Evolutionary conservation across 2,113 vertebrate genomes (phyloP).

Genomic region (Hydropotes inermis): DNA sequence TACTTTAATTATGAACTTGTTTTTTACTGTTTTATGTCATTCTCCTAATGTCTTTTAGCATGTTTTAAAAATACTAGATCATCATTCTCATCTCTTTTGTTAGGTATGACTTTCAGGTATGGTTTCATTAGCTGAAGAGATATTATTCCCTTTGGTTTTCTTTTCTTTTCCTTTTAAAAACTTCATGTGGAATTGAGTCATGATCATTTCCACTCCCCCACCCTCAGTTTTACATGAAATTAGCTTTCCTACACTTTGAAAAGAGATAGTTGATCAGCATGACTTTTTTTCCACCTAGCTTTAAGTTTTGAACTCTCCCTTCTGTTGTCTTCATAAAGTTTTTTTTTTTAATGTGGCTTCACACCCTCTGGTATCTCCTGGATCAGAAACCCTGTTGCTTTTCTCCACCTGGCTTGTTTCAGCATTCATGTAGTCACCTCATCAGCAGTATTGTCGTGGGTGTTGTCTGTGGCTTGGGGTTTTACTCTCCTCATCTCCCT

Average conservation of each 20-base stretch:
- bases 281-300: not conserved
- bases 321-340: not conserved
- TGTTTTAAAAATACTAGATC: not conserved
- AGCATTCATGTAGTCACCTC: not conserved
- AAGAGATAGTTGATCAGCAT: not conserved
- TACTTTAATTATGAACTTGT: not conserved
- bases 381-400: too few species aligned
- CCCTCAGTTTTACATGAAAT: not conserved
- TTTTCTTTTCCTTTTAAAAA: not conserved
- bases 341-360: not conserved
- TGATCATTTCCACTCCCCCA: not conserved
- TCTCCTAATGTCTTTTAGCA: not conserved
- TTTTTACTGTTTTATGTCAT: not conserved
- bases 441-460: not conserved
- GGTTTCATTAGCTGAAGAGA: not conserved
- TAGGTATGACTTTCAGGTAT: not conserved
- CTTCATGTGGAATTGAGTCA: not conserved
- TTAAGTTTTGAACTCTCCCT: not conserved
- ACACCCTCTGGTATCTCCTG: not conserved
- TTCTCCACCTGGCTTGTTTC: not conserved
- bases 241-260: not conserved
- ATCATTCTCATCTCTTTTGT: not conserved
- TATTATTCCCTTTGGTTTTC: not conserved
- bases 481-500: not conserved
- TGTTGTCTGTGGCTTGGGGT: not conserved